A percentile compares a stretch with the other conserved stretches of the same genome.
phyloP scores from a whole-genome alignment of 2,113 vertebrate species.

The Empidonax traillii region DNA sequence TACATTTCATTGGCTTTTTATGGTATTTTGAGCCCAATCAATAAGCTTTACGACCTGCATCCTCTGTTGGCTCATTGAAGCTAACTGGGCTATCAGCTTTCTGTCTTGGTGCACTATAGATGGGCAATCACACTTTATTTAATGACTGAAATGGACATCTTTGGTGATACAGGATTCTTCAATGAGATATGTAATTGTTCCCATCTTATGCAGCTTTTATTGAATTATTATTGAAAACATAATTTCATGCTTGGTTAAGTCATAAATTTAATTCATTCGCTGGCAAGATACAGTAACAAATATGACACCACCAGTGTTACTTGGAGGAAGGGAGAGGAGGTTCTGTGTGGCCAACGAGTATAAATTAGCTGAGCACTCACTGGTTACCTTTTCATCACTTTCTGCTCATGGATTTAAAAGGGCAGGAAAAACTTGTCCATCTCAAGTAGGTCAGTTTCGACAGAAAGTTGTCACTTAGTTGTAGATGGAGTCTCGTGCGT shows the following conservation, averaged over 20 bases:
- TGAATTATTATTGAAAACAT: constrained; percentile 76
- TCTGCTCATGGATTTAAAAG: neutral
- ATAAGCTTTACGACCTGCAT: constrained; percentile 6
- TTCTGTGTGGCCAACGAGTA: neutral
- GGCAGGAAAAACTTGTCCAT: neutral
- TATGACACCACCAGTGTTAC: constrained; percentile 13
- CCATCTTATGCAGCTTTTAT: constrained; percentile 49
- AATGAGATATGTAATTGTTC: constrained; percentile 51
- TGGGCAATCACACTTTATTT: constrained; percentile 22
- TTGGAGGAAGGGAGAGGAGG: neutral
- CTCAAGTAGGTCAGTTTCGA: neutral
- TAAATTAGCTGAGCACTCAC: neutral
- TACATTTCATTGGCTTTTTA: constrained; percentile 45
- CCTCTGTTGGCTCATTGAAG: constrained; percentile 13
- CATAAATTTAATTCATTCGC: constrained; percentile 70
- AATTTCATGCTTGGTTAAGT: constrained; percentile 72
- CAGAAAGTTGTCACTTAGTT: neutral
- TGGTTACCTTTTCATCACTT: neutral
- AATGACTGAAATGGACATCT: constrained; percentile 20
- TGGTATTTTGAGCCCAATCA: constrained; percentile 25
- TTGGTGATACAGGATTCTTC: neutral
- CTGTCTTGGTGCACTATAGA: neutral
- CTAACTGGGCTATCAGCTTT: neutral
- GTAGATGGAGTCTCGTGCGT: neutral
- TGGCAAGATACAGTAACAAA: constrained; percentile 61